Conservation (phyloP, 2,113 vertebrate species). For the Camelus dromedarius region DNA sequence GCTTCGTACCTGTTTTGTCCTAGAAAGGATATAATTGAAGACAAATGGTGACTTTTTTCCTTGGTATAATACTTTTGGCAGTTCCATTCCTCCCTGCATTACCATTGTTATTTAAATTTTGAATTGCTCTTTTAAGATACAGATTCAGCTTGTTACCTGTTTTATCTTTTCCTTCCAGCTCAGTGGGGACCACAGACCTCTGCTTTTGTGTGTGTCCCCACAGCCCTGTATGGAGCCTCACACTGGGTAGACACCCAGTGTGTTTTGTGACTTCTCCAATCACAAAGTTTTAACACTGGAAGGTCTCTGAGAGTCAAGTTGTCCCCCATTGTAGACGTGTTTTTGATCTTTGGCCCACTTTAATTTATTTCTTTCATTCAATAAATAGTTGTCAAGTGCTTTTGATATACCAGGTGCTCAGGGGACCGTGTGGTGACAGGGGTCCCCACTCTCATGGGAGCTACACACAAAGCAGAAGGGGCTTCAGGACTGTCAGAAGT, state of each 20-base stretch:
- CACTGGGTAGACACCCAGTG: background rate
- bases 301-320: background rate
- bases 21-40: slow-evolving; percentile 56
- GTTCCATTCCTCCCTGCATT: slow-evolving; percentile 38
- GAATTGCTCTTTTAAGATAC: slow-evolving; percentile 72
- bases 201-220: background rate
- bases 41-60: slow-evolving; percentile 28
- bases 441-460: background rate
- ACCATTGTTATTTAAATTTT: slow-evolving; percentile 75
- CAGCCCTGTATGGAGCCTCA: background rate
- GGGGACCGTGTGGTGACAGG: background rate
- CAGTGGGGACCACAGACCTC: background rate
- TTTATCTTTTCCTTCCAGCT: slow-evolving; percentile 73
- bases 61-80: background rate
- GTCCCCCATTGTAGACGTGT: background rate
- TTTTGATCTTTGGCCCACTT: slow-evolving; percentile 50
- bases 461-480: background rate
- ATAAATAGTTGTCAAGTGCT: background rate
- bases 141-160: slow-evolving; percentile 68
- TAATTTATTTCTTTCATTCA: slow-evolving; percentile 11
- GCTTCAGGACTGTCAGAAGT: no score
- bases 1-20: slow-evolving; percentile 17
- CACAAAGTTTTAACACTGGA: slow-evolving; percentile 12
- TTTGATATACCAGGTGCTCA: background rate
- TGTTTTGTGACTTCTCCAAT: background rate